These are phyloP conservation scores for Geothlypis trichas DNA, from an alignment of 2,113 vertebrate species.

Conservation along the genomic window DNA sequence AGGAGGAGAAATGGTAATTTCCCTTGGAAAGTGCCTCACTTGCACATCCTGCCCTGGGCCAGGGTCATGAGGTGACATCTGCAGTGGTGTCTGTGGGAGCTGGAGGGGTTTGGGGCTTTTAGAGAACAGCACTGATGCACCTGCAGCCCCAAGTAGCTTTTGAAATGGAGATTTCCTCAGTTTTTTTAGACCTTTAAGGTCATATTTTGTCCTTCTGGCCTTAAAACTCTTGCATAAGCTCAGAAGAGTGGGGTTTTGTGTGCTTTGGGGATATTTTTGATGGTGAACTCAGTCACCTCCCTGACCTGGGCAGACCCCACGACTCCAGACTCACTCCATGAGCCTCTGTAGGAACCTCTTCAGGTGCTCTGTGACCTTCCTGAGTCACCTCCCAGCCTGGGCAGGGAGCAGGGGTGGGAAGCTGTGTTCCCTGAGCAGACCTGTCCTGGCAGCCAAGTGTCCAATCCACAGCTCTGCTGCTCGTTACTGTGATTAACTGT, in stretches of 20 bases:
- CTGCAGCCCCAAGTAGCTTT: neutral
- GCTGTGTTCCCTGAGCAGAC: neutral
- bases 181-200: neutral
- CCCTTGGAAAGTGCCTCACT: neutral
- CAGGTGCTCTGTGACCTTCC: neutral
- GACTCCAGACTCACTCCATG: accelerated
- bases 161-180: neutral
- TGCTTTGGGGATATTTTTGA: neutral
- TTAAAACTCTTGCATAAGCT: neutral
- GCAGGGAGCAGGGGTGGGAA: neutral
- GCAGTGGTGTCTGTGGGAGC: neutral
- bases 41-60: neutral
- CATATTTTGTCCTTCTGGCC: neutral
- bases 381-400: neutral
- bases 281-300: neutral
- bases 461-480: neutral
- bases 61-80: neutral
- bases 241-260: neutral
- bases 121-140: accelerated
- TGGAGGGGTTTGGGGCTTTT: neutral
- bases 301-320: accelerated
- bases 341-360: neutral
- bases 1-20: neutral
- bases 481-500: neutral
- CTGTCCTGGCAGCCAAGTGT: neutral